Conservation (phyloP, 2,797 vertebrate species). For the Poliocrania exsul region DNA sequence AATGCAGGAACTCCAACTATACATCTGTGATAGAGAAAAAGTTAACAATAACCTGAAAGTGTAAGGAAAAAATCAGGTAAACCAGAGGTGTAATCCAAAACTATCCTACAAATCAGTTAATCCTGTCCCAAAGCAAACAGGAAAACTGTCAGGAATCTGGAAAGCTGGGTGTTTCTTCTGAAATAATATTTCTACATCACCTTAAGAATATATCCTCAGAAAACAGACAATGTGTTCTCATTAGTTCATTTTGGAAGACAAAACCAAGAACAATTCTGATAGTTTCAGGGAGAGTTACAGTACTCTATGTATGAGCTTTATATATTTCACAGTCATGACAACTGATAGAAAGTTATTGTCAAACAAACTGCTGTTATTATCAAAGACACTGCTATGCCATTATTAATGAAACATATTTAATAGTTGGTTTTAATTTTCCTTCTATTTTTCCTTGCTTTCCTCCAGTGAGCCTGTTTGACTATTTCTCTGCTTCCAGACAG, state of each 20-base stretch:
- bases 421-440: neutral
- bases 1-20: neutral
- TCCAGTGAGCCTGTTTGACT: neutral
- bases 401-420: neutral
- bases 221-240: neutral
- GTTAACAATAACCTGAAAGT: neutral
- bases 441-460: neutral
- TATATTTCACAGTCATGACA: neutral
- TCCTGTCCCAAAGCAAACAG: neutral
- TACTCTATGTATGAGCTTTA: neutral
- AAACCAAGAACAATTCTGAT: neutral
- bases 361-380: neutral
- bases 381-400: neutral
- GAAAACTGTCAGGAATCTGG: neutral
- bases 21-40: neutral
- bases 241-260: neutral
- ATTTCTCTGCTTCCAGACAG: neutral
- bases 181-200: neutral
- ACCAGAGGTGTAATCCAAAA: neutral
- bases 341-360: neutral
- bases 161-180: neutral
- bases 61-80: neutral
- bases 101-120: neutral
- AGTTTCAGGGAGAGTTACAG: neutral
- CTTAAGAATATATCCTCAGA: neutral